These are phyloP conservation scores for Eledona agricola DNA, from an alignment of 2,888 invertebrate species.

Conservation along the genomic window DNA sequence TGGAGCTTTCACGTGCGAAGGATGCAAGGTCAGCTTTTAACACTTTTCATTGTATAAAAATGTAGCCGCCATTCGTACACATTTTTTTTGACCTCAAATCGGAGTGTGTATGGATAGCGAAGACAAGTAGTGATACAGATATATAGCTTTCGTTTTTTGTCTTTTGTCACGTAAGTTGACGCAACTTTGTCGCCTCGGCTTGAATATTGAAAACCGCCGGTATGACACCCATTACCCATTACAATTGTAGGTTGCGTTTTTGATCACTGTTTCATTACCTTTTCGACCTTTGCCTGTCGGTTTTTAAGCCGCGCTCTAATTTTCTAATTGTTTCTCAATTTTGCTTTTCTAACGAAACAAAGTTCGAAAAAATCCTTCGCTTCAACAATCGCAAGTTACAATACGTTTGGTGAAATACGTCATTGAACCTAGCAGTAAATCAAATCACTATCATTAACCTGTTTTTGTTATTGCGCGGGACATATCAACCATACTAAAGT, in stretches of 20 bases:
- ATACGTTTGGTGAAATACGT: slow-evolving; percentile 23
- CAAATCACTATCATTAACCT: slow-evolving; percentile 49
- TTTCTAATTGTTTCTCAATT: slow-evolving; percentile 19
- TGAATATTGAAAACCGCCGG: slow-evolving; percentile 16
- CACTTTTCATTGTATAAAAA: too few relatives aligned
- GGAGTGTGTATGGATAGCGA: background rate
- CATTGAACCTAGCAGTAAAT: slow-evolving; percentile 26
- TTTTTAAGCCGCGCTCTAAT: slow-evolving; percentile 16
- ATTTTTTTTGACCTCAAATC: too few relatives aligned
- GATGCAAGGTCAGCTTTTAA: slow-evolving; percentile 91
- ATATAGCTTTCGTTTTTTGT: slow-evolving; percentile 37
- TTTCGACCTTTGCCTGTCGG: slow-evolving; percentile 20
- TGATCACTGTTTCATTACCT: too few relatives aligned
- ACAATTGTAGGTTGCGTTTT: too few relatives aligned
- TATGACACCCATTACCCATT: slow-evolving; percentile 50
- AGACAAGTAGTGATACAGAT: slow-evolving; percentile 10
- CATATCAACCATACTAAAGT: slow-evolving; percentile 45
- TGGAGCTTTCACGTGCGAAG: slow-evolving; percentile 95
- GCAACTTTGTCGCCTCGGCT: slow-evolving; percentile 7
- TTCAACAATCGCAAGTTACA: slow-evolving; percentile 13
- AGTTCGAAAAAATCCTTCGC: slow-evolving; percentile 10
- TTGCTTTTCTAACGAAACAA: slow-evolving; percentile 8
- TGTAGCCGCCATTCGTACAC: too few relatives aligned
- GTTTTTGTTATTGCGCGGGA: slow-evolving; percentile 47
- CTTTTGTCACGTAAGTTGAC: slow-evolving; percentile 36